phyloP scores from a whole-genome alignment of 2,888 invertebrate species.

The Neuroscelio doddi region DNA sequence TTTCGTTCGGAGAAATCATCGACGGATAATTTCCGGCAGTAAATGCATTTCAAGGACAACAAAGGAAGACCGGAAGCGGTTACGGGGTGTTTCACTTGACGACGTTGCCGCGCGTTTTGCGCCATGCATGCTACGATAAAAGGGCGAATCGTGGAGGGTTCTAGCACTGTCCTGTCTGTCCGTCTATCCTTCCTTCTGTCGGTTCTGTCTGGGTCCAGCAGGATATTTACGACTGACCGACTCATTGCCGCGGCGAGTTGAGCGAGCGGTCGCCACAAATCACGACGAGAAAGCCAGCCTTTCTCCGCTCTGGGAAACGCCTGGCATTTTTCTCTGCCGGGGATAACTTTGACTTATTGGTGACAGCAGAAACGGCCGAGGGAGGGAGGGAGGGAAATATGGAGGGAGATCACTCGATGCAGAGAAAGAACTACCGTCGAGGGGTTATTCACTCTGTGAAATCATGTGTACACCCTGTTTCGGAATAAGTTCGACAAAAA shows the following conservation, averaged over 20 bases:
- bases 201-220: constrained; percentile 50
- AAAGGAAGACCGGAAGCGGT: constrained; percentile 40
- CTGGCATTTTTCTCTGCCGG: constrained; percentile 72
- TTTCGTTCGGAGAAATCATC: no score
- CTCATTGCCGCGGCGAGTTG: constrained; percentile 71
- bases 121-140: constrained; percentile 43
- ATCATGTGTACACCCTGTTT: constrained; percentile 25
- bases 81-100: constrained; percentile 29
- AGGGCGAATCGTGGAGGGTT: constrained; percentile 49
- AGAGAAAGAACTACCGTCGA: constrained; percentile 8
- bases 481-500: constrained; percentile 1
- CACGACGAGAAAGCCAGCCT: constrained; percentile 63
- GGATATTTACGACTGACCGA: constrained; percentile 72
- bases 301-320: constrained; percentile 71
- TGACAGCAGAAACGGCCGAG: constrained; percentile 57
- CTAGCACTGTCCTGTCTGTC: constrained; percentile 38
- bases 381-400: constrained; percentile 17
- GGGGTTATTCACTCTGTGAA: constrained; percentile 22
- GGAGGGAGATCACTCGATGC: constrained; percentile 14
- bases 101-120: constrained; percentile 45
- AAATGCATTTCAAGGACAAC: constrained; percentile 1
- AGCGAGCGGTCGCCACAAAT: constrained; percentile 71
- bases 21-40: no score
- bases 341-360: constrained; percentile 72
- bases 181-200: constrained; percentile 56